These are phyloP conservation scores for Arenaria interpres DNA, from an alignment of 2,113 vertebrate species.

Conservation along the genomic window DNA sequence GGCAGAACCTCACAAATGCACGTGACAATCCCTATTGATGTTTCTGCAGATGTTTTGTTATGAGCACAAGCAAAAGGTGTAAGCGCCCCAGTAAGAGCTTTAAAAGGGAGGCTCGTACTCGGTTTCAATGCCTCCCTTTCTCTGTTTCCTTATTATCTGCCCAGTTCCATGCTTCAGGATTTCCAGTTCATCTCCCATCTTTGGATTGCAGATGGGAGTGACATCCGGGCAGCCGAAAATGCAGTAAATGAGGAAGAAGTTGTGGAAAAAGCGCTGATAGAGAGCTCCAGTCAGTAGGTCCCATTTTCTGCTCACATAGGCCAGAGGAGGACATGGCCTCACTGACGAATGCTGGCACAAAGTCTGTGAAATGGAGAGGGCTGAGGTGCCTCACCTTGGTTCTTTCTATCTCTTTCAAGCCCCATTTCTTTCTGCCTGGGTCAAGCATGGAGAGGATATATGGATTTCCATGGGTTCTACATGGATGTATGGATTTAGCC, in stretches of 20 bases:
- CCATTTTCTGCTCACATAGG: neutral
- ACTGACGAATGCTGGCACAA: neutral
- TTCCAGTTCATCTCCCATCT: neutral
- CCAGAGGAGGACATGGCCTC: neutral
- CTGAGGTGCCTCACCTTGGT: neutral
- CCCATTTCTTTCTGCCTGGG: neutral
- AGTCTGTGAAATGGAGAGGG: neutral
- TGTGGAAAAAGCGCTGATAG: neutral
- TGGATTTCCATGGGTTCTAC: neutral
- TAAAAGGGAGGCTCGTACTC: neutral
- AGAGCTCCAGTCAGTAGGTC: neutral
- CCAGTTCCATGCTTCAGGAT: neutral
- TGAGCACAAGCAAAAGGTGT: neutral
- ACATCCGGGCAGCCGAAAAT: neutral
- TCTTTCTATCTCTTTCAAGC: neutral
- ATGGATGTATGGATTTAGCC: neutral
- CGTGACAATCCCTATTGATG: accelerated
- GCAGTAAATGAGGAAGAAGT: neutral
- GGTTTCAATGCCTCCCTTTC: neutral
- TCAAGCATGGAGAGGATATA: neutral
- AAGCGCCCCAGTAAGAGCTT: neutral
- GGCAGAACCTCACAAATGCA: neutral
- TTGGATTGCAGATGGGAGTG: neutral
- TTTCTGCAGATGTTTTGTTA: neutral
- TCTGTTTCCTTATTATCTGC: neutral